These are phyloP conservation scores for Syngnathus acus DNA, from an alignment of 2,797 vertebrate genomes.

Conservation along the genomic window DNA sequence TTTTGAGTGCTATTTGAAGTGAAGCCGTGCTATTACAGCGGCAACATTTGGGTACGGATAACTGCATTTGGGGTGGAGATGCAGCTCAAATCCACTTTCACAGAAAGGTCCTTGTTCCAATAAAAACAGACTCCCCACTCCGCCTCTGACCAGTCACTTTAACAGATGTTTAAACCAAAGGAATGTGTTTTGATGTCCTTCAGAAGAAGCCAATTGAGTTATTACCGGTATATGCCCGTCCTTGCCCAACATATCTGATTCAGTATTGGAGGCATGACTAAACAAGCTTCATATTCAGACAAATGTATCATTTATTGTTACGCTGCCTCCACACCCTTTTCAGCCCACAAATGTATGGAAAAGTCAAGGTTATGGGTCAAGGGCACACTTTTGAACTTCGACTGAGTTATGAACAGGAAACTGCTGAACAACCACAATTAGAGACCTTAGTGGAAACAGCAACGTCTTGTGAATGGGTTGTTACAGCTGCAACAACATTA, in stretches of 20 bases:
- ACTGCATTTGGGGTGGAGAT: conserved; percentile 35
- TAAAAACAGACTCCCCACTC: conserved; percentile 10
- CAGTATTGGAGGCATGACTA: conserved; percentile 19
- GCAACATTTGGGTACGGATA: conserved; percentile 28
- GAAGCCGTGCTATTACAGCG: conserved; percentile 26
- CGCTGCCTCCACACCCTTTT: not conserved
- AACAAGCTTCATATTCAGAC: conserved; percentile 27
- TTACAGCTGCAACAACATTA: not conserved
- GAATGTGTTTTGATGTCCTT: conserved; percentile 31
- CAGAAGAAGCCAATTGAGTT: conserved; percentile 24
- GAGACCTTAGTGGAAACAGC: not conserved
- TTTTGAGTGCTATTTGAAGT: conserved; percentile 53
- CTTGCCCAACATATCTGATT: conserved; percentile 25
- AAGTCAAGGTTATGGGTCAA: conserved; percentile 18
- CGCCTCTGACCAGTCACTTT: conserved; percentile 20
- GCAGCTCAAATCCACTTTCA: conserved; percentile 29
- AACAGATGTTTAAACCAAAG: conserved; percentile 20
- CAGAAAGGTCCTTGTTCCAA: conserved; percentile 27
- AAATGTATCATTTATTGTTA: conserved; percentile 36
- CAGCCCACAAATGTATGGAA: not conserved
- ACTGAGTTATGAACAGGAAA: conserved; percentile 8
- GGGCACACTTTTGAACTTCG: not conserved
- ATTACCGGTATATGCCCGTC: conserved; percentile 19
- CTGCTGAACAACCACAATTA: conserved; percentile 11
- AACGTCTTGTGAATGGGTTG: not conserved